These are phyloP conservation scores for Eutolmus rufibarbis DNA, from an alignment of 2,888 invertebrate genomes.

Conservation along the genomic window DNA sequence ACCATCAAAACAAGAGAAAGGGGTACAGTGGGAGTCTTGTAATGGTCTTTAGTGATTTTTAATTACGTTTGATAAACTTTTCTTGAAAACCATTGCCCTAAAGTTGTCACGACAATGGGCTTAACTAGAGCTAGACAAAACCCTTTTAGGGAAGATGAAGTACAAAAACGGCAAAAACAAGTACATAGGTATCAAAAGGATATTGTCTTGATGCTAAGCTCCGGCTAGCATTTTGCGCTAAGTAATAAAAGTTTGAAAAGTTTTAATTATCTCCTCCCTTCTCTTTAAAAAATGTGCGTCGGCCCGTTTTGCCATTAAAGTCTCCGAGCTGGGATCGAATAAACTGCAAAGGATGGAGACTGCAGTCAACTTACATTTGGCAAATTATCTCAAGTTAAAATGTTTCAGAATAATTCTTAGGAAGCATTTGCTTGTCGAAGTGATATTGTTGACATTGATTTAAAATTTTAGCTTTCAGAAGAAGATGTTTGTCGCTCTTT, in stretches of 20 bases:
- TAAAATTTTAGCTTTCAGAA: neutral
- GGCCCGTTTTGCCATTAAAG: neutral
- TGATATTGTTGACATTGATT: neutral
- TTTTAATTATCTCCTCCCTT: neutral
- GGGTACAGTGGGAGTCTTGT: neutral
- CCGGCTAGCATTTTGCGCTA: neutral
- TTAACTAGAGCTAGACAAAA: neutral
- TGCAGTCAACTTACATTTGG: neutral
- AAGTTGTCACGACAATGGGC: neutral
- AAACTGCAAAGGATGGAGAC: neutral
- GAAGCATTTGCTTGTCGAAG: neutral
- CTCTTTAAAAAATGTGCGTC: neutral
- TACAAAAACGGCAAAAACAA: neutral
- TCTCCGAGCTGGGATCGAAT: neutral
- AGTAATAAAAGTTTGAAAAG: neutral
- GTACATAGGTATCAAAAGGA: neutral
- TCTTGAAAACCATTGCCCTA: neutral
- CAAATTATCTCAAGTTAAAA: neutral
- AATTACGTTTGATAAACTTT: conserved; percentile 19
- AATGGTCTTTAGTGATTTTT: conserved; percentile 22
- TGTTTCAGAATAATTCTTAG: neutral
- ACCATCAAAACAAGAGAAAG: neutral
- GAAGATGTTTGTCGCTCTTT: neutral
- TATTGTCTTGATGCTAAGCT: neutral
- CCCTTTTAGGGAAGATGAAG: neutral